Evolutionary conservation across 2,797 vertebrate genomes (phyloP).

Genomic region (Ispidina picta): DNA sequence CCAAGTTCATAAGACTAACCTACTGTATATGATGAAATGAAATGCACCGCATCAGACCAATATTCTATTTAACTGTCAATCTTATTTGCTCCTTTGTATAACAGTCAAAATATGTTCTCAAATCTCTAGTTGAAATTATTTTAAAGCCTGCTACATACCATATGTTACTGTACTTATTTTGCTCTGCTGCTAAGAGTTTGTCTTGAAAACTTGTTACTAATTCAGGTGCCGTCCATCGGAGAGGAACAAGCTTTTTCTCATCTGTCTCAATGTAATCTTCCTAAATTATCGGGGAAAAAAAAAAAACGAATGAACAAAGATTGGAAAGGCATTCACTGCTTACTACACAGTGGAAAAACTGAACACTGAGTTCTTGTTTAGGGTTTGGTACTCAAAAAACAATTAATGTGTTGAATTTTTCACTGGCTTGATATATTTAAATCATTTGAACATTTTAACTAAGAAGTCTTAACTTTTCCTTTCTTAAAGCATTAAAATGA

Average conservation of each 20-base stretch:
- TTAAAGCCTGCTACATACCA: slow-evolving; percentile 83
- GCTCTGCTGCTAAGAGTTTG: slow-evolving; percentile 89
- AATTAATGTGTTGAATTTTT: neutral
- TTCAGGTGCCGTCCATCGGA: slow-evolving; percentile 96
- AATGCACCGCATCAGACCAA: neutral
- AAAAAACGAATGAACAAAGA: neutral
- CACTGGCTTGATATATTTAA: neutral
- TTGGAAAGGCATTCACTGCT: neutral
- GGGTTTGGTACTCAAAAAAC: neutral
- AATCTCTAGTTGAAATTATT: neutral
- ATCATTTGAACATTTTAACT: neutral
- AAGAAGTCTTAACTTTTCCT: neutral
- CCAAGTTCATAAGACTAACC: neutral
- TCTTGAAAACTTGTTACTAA: slow-evolving; percentile 93
- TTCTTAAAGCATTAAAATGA: neutral
- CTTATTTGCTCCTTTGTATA: neutral
- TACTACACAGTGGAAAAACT: neutral
- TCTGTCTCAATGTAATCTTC: slow-evolving; percentile 96
- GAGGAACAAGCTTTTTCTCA: slow-evolving; percentile 89
- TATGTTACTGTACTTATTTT: slow-evolving; percentile 92
- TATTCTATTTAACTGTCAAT: neutral
- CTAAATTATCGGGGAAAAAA: slow-evolving; percentile 72
- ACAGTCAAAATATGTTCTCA: neutral
- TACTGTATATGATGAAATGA: neutral
- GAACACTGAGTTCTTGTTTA: neutral